A percentile compares a stretch with the other conserved stretches of the same genome.
These are phyloP conservation scores for Drosophila borealis DNA, from an alignment of 2,888 invertebrate genomes.

Conservation along the genomic window DNA sequence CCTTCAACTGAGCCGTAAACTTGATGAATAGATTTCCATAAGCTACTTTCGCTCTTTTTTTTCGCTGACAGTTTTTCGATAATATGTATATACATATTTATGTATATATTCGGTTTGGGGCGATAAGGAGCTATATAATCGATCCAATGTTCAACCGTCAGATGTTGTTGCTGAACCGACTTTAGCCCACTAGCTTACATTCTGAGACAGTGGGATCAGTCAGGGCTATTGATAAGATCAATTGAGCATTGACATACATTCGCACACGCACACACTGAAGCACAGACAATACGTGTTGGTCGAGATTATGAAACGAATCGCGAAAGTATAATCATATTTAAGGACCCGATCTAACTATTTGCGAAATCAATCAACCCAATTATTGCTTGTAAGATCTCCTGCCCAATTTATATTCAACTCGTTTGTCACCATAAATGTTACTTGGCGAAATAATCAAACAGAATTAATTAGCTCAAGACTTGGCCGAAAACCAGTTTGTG, in stretches of 20 bases:
- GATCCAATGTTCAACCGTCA: not conserved
- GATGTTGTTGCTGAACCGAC: not conserved
- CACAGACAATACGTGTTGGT: constrained; percentile 1
- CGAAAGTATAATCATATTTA: no score
- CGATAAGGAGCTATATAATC: constrained; percentile 1
- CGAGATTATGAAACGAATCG: no score
- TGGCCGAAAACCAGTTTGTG: constrained; percentile 6
- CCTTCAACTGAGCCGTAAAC: no score
- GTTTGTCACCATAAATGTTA: not conserved
- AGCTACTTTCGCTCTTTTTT: not conserved
- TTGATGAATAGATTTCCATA: no score
- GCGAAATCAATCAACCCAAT: no score
- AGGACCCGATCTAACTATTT: no score
- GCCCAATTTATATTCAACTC: not conserved
- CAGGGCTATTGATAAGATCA: constrained; percentile 40
- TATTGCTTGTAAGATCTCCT: no score
- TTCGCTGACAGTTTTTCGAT: not conserved
- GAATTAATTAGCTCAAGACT: constrained; percentile 14
- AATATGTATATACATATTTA: no score
- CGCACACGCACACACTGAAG: not conserved
- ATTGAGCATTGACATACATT: constrained; percentile 26
- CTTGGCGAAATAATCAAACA: not conserved
- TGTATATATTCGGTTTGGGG: no score
- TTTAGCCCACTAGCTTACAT: constrained; percentile 23
- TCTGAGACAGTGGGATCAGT: not conserved